Percentiles rank a stretch among this genome's conserved stretches.
These are phyloP conservation scores for Tenthredo livida DNA, from an alignment of 2,888 invertebrate species.

Conservation along the genomic window DNA sequence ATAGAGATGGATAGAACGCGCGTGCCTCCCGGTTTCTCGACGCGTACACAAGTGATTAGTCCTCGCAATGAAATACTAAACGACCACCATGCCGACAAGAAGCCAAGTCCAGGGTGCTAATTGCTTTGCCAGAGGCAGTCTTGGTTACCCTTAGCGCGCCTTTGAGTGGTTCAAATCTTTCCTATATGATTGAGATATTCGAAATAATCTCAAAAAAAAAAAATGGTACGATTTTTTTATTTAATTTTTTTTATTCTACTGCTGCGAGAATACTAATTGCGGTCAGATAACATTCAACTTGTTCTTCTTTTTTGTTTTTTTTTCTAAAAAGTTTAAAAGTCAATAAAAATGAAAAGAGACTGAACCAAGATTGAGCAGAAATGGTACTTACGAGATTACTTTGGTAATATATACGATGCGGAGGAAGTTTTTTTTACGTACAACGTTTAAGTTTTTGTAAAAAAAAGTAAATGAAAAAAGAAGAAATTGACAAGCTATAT, in stretches of 20 bases:
- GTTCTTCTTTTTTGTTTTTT: background rate
- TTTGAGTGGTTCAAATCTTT: background rate
- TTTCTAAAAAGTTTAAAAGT: conserved; percentile 12
- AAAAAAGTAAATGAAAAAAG: background rate
- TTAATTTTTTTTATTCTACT: background rate
- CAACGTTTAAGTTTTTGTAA: background rate
- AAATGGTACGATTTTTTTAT: background rate
- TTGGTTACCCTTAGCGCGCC: background rate
- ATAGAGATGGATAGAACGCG: conserved; percentile 12
- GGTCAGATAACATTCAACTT: background rate
- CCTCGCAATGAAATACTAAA: conserved; percentile 49
- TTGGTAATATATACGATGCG: conserved; percentile 1
- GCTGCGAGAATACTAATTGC: no score
- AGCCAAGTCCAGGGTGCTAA: conserved; percentile 43
- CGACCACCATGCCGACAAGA: conserved; percentile 41
- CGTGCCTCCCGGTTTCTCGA: conserved; percentile 43
- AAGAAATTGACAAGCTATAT: background rate
- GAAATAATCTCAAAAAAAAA: background rate
- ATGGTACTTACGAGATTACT: conserved; percentile 28
- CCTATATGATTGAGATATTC: background rate
- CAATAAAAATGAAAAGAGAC: conserved; percentile 7
- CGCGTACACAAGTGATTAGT: conserved; percentile 50
- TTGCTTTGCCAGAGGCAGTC: conserved; percentile 38
- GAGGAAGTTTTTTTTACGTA: background rate
- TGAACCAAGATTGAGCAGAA: background rate